Evolutionary conservation across 2,113 vertebrate genomes (phyloP), one percentile per base, ranked within the genome.

Genomic region (Strix aluco): DNA sequence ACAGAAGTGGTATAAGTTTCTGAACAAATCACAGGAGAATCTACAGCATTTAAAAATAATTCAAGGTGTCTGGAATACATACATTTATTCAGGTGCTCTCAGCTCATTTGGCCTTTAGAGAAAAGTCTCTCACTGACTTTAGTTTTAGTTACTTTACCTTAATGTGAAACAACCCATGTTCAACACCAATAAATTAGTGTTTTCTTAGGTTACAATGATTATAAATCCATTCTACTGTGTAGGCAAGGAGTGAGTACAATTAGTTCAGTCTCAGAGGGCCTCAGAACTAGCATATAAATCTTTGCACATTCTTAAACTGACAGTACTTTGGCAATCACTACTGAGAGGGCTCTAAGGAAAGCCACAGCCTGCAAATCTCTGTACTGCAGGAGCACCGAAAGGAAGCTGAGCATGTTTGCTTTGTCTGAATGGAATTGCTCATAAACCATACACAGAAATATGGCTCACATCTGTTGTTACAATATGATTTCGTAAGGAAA

Each of bases 181-280:
- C 86, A 84, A 36, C 52, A 72, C 59, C 58, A 90, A 86, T 84
- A 78, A 97, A 90, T 87, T 73, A 86, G 65, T 57, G 70, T 95
- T 95, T 95, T 88, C 6, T 11, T 34, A 78, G 55, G 49, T 90
- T 94, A 90, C 63, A 82, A 42, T 82, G 63, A 85, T 72, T 89
- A 88, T 55, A 81, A 96, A 93, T 97, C 67, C n/a, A 91, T 91
- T 95, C 49, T 73, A 85, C 54, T 93, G 58, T 94, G 72, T 49
- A 81, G 62, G 59, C 55, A 96, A 86, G 30, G 36, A 78, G 93
- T 83, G 36, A 65, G 65, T 49, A 83, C 73, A 94, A 81, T 96
- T 96, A 91, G 58, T 67, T 65, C 93, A 44, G 65, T 83, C 62
- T n/a, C 92, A 67, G 36, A 61, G 52, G 57, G 30, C 70, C 54